Evolutionary conservation across 2,113 vertebrate genomes (phyloP), one percentile per base, ranked within the genome.

Genomic region (Morone chrysops): DNA sequence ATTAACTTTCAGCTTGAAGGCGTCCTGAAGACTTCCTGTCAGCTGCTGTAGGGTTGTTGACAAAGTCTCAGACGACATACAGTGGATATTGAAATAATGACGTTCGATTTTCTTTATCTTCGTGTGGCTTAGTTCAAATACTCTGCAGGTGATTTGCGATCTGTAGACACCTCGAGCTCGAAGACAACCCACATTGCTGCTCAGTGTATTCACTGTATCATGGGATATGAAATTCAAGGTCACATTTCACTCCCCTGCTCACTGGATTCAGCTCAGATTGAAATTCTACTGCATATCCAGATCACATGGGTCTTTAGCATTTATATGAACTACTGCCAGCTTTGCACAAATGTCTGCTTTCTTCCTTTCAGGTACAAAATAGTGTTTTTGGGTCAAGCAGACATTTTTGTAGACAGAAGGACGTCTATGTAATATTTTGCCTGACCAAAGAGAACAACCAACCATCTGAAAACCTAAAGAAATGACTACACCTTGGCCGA

Each of bases 1-100:
- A 88, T 91, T 89, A 90, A 77, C 53, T 86, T 80, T 84, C 61
- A 70, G 74, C 83, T 74, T 8, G 8, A 67, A 81, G 78, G 67
- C 70, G 1, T 80, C 53, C 54, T 43, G n/a, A 62, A 76, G 66
- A 70, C 57, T 78, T 65, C 62, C 75, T 57, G 84, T 82, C 86
- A 82, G 62, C 59, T 53, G 51, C 71, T 13, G 53, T 88, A 76
- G 51, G 8, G 10, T 16, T 40, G 25, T 47, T 17, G 13, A 51
- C 36, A 25, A 67, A 75, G 75, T 63, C 75, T 53, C 20, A 2
- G 4, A 14, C 7, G 54, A 66, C 70, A 9, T 31, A 17, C 6
- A 63, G 67, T 68, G 45, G 50, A 57, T 82, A 61, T 73, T 45
- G 75, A 69, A 70, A 79, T 31, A 31, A 31, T 74, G 0, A 56